Conservation (phyloP, 2,113 vertebrate genomes). For the Gymnobelideus leadbeateri region DNA sequence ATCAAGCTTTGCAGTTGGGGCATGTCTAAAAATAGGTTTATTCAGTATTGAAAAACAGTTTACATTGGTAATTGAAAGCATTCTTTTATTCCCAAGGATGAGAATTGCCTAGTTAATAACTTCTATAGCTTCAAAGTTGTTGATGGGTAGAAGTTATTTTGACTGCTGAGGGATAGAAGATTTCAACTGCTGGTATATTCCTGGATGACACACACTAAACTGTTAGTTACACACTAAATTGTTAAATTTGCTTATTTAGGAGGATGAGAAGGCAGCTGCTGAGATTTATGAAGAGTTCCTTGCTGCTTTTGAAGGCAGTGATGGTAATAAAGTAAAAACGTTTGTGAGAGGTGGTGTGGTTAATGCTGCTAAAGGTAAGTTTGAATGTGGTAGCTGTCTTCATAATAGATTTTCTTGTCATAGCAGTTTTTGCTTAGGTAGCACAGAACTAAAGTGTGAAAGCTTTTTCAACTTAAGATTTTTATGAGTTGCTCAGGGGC, state of each 20-base stretch:
- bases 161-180: background rate
- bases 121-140: background rate
- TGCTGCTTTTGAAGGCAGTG: constrained; percentile 97
- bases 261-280: constrained; percentile 98
- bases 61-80: constrained; percentile 14
- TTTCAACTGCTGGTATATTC: constrained; percentile 6
- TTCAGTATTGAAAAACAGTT: background rate
- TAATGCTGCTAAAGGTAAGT: constrained; percentile 96
- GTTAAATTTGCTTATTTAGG: constrained; percentile 84
- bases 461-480: constrained; percentile 12
- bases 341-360: constrained; percentile 98
- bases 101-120: background rate
- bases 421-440: background rate
- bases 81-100: background rate
- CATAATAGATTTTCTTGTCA: constrained; percentile 6
- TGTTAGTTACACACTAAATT: constrained; percentile 75
- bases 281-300: constrained; percentile 99
- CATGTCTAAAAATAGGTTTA: background rate
- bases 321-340: constrained; percentile 96
- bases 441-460: constrained; percentile 14
- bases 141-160: constrained; percentile 16
- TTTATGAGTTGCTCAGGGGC: background rate
- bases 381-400: background rate
- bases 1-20: background rate
- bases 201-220: constrained; percentile 15